Evolutionary conservation across 2,888 invertebrate genomes (phyloP), one percentile per base, ranked within the genome.

Genomic region (Chalcis sispes): DNA sequence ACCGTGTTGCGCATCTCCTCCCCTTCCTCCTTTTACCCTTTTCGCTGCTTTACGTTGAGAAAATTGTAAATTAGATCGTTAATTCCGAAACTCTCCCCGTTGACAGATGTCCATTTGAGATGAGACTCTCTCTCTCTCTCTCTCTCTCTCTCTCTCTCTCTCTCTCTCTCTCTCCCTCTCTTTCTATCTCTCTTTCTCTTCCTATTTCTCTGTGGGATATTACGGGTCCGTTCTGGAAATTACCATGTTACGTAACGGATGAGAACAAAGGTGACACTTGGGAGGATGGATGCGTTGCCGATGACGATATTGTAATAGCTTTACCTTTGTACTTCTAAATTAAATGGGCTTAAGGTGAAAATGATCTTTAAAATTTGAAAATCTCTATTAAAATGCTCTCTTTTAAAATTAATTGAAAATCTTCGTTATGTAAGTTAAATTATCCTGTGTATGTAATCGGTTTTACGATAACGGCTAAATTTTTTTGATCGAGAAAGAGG

Each of bases 31-130:
- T n/a, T n/a, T n/a, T n/a, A n/a, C n/a, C n/a, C n/a, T n/a, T n/a
- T n/a, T n/a, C n/a, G n/a, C n/a, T n/a, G n/a, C n/a, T n/a, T n/a
- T n/a, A n/a, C 25, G 48, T 25, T 46, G 69, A 46, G 56, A 27
- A 79, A 78, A 79, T 79, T 77, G 77, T 80, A 77, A 80, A 81
- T 80, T 80, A 76, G 79, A 79, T 77, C 77, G 77, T 79, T n/a
- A n/a, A n/a, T 75, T 75, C 52, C 40, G 32, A 8, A 32, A 10
- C 46, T 15, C 15, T 15, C 46, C 46, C 54, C 76, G 77, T 70
- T 79, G 77, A 73, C 73, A 79, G 50, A n/a, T 66, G 77, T 42
- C 72, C 15, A 46, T 32, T 56, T 54, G 18, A 36, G 48, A 36
- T 36, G 61, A 46, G 59, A 71, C 75, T 71, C n/a, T 70, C 58